These are phyloP conservation scores for Diplodus puntazzo DNA, from an alignment of 2,797 vertebrate species.

Conservation along the genomic window DNA sequence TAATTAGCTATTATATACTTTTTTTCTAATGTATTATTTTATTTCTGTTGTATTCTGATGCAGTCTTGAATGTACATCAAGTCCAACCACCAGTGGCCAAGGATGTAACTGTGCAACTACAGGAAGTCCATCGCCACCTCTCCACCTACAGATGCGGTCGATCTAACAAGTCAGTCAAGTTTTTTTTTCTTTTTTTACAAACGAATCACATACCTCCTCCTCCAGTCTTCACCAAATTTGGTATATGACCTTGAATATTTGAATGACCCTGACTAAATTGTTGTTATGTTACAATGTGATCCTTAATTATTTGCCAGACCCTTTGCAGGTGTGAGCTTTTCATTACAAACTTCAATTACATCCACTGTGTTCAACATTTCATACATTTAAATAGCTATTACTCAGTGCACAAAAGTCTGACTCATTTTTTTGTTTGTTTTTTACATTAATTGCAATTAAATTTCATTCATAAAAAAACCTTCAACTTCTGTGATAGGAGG, in stretches of 20 bases:
- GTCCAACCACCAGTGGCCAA: neutral
- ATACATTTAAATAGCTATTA: neutral
- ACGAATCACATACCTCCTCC: too few relatives aligned
- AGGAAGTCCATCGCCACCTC: too few relatives aligned
- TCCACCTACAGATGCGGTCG: too few relatives aligned
- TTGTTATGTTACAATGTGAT: neutral
- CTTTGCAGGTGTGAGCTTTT: neutral
- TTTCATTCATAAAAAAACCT: neutral
- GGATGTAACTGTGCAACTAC: neutral
- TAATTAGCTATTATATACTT: neutral
- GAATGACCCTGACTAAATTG: neutral
- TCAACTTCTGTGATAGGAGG: rapidly evolving
- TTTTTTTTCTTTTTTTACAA: too few relatives aligned
- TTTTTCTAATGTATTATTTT: too few relatives aligned
- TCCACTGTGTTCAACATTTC: neutral
- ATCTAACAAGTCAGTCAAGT: too few relatives aligned
- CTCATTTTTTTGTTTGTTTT: neutral
- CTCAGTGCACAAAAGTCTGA: neutral
- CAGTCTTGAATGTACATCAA: neutral
- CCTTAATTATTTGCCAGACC: neutral
- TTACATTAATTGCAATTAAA: neutral
- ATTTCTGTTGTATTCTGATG: neutral
- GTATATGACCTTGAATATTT: neutral
- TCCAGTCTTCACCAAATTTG: neutral
- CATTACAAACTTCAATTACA: neutral